Conservation (phyloP, 2,888 invertebrate species). For the Hymenopus coronatus region DNA sequence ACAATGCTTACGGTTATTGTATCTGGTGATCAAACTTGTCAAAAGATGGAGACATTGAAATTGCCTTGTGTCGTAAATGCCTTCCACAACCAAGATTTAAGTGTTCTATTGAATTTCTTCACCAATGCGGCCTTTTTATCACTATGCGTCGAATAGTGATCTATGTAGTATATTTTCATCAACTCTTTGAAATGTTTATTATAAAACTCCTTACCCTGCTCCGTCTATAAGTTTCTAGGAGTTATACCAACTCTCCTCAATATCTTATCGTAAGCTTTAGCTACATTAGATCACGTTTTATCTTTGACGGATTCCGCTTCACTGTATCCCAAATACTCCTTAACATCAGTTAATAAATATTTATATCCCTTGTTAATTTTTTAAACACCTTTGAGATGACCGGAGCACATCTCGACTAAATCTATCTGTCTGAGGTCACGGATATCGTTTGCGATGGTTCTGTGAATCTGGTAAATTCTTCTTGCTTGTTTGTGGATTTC, state of each 20-base stretch:
- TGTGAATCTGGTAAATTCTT: too few species aligned
- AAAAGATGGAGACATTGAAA: too few species aligned
- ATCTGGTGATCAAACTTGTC: too few species aligned
- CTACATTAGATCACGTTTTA: not conserved
- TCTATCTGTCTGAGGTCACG: not conserved
- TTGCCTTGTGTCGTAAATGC: not conserved
- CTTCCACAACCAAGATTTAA: not conserved
- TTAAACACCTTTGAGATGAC: not conserved
- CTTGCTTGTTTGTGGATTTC: too few species aligned
- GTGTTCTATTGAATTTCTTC: not conserved
- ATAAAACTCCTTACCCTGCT: not conserved
- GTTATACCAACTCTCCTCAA: not conserved
- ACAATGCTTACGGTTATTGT: too few species aligned
- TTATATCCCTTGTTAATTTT: not conserved
- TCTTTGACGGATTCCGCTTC: not conserved
- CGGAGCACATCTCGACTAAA: not conserved
- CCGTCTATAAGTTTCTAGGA: not conserved
- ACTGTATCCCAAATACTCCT: not conserved
- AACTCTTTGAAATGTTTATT: not conserved
- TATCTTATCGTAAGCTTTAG: not conserved
- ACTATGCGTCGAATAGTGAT: not conserved
- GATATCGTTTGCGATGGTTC: too few species aligned
- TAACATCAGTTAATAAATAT: not conserved
- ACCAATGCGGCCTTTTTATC: not conserved
- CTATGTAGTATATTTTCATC: not conserved